A percentile compares a stretch with the other conserved stretches of the same genome.
Conservation (phyloP, 2,888 invertebrate species). For the Drosophila antonietae region DNA sequence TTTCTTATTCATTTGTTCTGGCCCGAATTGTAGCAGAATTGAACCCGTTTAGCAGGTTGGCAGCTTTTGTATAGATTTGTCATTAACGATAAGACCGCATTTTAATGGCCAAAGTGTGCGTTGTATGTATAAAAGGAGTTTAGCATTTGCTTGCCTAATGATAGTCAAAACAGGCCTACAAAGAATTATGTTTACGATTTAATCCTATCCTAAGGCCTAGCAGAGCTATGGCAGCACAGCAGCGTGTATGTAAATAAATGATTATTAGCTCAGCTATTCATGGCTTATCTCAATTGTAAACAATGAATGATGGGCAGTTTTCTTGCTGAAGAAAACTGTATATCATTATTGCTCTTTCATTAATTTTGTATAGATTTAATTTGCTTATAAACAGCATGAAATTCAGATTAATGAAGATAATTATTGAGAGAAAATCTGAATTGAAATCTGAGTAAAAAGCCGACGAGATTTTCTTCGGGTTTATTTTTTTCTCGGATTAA, state of each 20-base stretch:
- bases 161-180: slow-evolving; percentile 16
- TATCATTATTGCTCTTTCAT: slow-evolving; percentile 30
- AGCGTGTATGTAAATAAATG: slow-evolving; percentile 7
- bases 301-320: slow-evolving; percentile 20
- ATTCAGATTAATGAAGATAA: slow-evolving; percentile 32
- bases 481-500: slow-evolving; percentile 1
- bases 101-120: slow-evolving; percentile 65
- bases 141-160: slow-evolving; percentile 21
- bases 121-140: slow-evolving; percentile 62
- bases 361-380: slow-evolving; percentile 15
- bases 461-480: slow-evolving; percentile 4
- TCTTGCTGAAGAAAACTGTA: slow-evolving; percentile 11
- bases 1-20: slow-evolving; percentile 24
- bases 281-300: slow-evolving; percentile 20
- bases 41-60: slow-evolving; percentile 68
- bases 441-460: slow-evolving; percentile 17
- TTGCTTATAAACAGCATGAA: slow-evolving; percentile 31
- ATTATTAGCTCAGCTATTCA: slow-evolving; percentile 23
- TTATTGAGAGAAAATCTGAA: slow-evolving; percentile 22
- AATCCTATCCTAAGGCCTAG: slow-evolving; percentile 20
- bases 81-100: slow-evolving; percentile 60
- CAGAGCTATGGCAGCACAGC: neutral
- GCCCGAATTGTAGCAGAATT: slow-evolving; percentile 27
- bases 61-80: slow-evolving; percentile 63
- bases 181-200: slow-evolving; percentile 31